Evolutionary conservation across 2,888 invertebrate species (phyloP).

Genomic region (Drosophila quinaria): DNA sequence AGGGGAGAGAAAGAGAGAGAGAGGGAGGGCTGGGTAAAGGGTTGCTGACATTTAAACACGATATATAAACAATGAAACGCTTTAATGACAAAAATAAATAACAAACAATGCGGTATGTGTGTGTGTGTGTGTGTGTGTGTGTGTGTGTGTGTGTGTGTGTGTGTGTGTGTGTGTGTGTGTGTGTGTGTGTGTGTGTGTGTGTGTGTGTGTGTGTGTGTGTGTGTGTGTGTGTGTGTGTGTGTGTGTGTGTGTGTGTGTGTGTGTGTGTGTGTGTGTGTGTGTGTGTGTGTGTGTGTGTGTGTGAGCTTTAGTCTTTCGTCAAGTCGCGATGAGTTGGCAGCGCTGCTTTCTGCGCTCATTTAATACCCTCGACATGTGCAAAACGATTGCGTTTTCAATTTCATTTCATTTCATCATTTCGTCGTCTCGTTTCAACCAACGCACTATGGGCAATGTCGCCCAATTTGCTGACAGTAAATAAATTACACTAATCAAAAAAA

Average conservation of each 20-base stretch:
- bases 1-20: background rate
- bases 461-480: background rate
- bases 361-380: conserved; percentile 57
- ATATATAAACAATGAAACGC: conserved; percentile 68
- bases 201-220: conserved; percentile 27
- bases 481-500: background rate
- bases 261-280: conserved; percentile 20
- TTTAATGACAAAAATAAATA: conserved; percentile 74
- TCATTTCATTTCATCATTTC: conserved; percentile 58
- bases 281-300: conserved; percentile 22
- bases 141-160: conserved; percentile 25
- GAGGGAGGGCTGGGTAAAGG: conserved; percentile 4
- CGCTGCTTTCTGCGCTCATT: conserved; percentile 25
- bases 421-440: conserved; percentile 19
- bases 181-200: conserved; percentile 24
- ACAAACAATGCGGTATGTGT: conserved; percentile 63
- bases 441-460: background rate
- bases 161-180: conserved; percentile 19
- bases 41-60: conserved; percentile 61
- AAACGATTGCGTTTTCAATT: conserved; percentile 76
- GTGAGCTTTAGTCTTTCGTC: conserved; percentile 42
- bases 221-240: conserved; percentile 21
- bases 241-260: conserved; percentile 24
- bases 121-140: conserved; percentile 25
- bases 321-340: conserved; percentile 36